Percentiles rank a stretch among this genome's conserved stretches.
Conservation (phyloP, 2,113 vertebrate genomes). For the Cyanocitta stelleri region DNA sequence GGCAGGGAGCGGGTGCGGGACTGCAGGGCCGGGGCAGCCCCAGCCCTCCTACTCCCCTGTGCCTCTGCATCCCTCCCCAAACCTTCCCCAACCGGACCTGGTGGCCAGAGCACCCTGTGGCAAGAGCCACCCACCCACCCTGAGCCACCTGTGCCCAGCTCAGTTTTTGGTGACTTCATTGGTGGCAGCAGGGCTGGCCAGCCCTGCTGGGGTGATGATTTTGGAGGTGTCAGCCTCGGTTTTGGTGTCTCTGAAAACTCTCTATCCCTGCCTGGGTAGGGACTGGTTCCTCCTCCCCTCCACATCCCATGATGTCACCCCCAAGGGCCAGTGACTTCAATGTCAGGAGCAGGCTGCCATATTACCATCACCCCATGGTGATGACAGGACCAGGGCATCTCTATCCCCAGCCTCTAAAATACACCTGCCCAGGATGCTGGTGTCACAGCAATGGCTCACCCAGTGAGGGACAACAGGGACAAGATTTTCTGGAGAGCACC, state of each 20-base stretch:
- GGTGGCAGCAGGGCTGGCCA: not conserved
- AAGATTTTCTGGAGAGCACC: fast-evolving
- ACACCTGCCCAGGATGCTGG: not conserved
- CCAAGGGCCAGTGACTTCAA: not conserved
- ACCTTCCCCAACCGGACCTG: not conserved
- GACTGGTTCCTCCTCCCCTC: not conserved
- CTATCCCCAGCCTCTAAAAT: not conserved
- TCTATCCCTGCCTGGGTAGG: not conserved
- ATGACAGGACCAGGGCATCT: not conserved
- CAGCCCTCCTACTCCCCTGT: not conserved
- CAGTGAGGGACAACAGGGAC: not conserved
- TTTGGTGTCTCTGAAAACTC: not conserved
- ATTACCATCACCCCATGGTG: fast-evolving
- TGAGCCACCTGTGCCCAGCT: fast-evolving
- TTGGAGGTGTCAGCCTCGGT: not conserved
- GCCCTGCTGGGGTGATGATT: not conserved
- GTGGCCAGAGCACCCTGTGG: not conserved
- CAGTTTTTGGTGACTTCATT: not conserved
- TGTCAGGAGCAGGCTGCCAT: not conserved
- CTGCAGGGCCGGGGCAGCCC: not conserved
- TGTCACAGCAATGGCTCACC: not conserved
- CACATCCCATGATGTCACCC: not conserved
- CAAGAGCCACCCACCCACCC: not conserved
- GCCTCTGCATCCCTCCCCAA: not conserved
- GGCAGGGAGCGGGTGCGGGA: not conserved